Conservation (phyloP, 2,797 vertebrate genomes). For the Galaxias olidus region DNA sequence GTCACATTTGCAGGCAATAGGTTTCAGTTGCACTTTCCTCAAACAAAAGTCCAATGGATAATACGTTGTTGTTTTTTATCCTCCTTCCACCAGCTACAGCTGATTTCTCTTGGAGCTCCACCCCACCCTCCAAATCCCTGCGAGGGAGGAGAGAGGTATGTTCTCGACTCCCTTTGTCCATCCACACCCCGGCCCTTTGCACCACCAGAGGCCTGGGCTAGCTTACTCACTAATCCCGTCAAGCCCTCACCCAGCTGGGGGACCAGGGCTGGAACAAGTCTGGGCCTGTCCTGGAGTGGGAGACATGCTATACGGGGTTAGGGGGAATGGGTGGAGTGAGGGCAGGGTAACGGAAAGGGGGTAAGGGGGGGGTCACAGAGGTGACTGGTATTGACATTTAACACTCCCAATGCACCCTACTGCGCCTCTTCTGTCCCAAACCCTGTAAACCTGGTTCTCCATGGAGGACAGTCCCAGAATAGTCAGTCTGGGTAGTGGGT, state of each 20-base stretch:
- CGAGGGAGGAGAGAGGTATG: constrained; percentile 22
- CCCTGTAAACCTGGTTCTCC: constrained; percentile 27
- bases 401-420: constrained; percentile 11
- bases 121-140: background rate
- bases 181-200: constrained; percentile 21
- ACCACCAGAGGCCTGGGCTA: background rate
- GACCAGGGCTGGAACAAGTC: constrained; percentile 21
- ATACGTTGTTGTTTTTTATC: too few species aligned
- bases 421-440: too few species aligned
- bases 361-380: constrained; percentile 19
- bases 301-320: constrained; percentile 1
- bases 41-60: too few species aligned
- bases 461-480: constrained; percentile 15
- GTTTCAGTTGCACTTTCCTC: too few species aligned
- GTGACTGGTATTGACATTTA: constrained; percentile 31
- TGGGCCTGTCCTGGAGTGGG: constrained; percentile 22
- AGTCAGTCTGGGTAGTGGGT: constrained; percentile 26
- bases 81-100: background rate
- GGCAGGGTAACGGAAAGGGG: background rate
- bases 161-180: constrained; percentile 20
- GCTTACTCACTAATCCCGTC: constrained; percentile 21
- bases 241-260: constrained; percentile 11
- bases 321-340: constrained; percentile 12
- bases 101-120: background rate
- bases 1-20: too few species aligned